A percentile compares a stretch with the other conserved stretches of the same genome.
Conservation (phyloP, 2,888 invertebrate genomes). For the Amphimallon solstitiale region DNA sequence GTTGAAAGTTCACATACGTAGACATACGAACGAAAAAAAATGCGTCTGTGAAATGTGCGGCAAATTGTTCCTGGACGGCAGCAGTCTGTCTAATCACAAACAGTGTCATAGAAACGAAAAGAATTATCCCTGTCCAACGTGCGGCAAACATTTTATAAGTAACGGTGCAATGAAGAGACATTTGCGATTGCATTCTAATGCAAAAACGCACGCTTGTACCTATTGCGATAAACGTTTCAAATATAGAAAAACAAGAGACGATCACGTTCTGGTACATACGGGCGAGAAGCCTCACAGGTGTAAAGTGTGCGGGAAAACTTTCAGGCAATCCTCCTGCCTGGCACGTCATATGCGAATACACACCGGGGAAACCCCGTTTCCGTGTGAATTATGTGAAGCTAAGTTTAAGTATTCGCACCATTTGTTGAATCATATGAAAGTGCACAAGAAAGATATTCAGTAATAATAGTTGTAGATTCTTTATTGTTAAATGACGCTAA, state of each 20-base stretch:
- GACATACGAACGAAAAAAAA: background rate
- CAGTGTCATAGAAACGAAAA: background rate
- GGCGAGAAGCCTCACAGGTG: constrained; percentile 8
- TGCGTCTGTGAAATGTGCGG: constrained; percentile 18
- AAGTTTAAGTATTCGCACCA: constrained; percentile 17
- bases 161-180: background rate
- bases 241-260: background rate
- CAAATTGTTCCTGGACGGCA: background rate
- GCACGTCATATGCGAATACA: constrained; percentile 17
- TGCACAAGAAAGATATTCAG: constrained; percentile 7
- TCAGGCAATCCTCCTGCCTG: background rate
- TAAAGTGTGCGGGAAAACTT: constrained; percentile 7
- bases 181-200: background rate
- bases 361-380: constrained; percentile 18
- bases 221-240: background rate
- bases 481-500: no score
- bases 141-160: constrained; percentile 3
- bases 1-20: no score
- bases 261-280: constrained; percentile 11
- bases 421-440: constrained; percentile 14
- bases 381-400: background rate
- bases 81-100: background rate
- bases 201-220: background rate
- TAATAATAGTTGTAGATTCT: no score
- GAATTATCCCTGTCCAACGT: constrained; percentile 2